Evolutionary conservation across 2,888 invertebrate species (phyloP).

Genomic region (Drosophila barbarae): DNA sequence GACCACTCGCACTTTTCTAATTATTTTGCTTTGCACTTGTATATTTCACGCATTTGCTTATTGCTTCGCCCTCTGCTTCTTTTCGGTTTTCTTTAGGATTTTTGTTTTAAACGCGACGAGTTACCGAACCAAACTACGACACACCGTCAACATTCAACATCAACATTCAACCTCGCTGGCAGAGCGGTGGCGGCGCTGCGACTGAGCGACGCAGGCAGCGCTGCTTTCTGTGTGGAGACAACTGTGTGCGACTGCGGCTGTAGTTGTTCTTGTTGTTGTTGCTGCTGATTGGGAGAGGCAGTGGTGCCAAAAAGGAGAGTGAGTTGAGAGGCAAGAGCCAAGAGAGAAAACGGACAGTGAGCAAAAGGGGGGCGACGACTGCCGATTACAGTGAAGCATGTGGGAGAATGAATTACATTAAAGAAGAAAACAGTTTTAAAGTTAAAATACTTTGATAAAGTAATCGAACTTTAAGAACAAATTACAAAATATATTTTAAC

Average conservation of each 20-base stretch:
- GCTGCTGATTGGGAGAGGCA: slow-evolving; percentile 36
- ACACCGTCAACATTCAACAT: slow-evolving; percentile 54
- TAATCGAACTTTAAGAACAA: not conserved
- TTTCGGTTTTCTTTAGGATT: slow-evolving; percentile 15
- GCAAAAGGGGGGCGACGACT: slow-evolving; percentile 43
- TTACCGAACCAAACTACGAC: slow-evolving; percentile 77
- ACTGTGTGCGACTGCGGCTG: slow-evolving; percentile 26
- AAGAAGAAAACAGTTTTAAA: not conserved
- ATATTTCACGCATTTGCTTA: slow-evolving; percentile 46
- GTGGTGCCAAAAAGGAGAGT: slow-evolving; percentile 25
- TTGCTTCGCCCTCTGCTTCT: slow-evolving; percentile 36
- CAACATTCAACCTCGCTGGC: slow-evolving; percentile 48
- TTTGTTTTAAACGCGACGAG: slow-evolving; percentile 58
- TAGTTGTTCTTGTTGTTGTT: slow-evolving; percentile 43
- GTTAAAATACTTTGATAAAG: not conserved
- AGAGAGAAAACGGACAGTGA: slow-evolving; percentile 19
- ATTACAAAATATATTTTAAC: no score
- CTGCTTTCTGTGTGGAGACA: slow-evolving; percentile 36
- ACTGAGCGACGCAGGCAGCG: slow-evolving; percentile 43
- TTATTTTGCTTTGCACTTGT: slow-evolving; percentile 42
- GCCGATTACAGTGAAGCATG: slow-evolving; percentile 46
- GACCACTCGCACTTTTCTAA: slow-evolving; percentile 37
- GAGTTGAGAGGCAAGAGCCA: slow-evolving; percentile 5
- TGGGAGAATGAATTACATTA: not conserved
- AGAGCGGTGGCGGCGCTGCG: slow-evolving; percentile 30